Evolutionary conservation across 2,888 invertebrate species (phyloP), one percentile per base, ranked within the genome.

Genomic region (Barypeithes pellucidus): DNA sequence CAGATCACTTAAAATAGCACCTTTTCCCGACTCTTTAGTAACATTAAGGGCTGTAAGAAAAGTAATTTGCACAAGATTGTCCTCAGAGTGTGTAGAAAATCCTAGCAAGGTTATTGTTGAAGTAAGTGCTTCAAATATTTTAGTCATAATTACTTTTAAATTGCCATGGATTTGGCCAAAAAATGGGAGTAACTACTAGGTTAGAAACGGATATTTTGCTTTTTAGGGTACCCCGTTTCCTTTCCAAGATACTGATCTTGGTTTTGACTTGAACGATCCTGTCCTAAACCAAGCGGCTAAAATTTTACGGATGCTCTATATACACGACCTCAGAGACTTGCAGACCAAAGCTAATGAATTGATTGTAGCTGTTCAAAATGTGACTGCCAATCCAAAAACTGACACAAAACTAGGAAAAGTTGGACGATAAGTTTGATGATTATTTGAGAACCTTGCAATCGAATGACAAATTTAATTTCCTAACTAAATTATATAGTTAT

Each of bases 371-470:
- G 95, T 97, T 3, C 99, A 99, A 88, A 91, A 88, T 75, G 89
- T 99, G 1, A 99, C 99, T 0, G 98, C 98, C 3, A 94, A 99
- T 88, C 99, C 98, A 1, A 96, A 96, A 87, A 99, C 98, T 76
- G 97, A 99, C 84, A 95, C 97, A 0, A 93, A 92, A 84, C 88
- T 99, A 57, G 98, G 98, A 63, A 94, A 95, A 90, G 97, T 98
- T 79, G 98, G 98, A 76, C 87, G 86, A 81, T 91, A 87, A 86
- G 50, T 24, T 45, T 45, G 9, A 41, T 59, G 12, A 24, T 47
- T 69, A 52, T 52, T 33, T 9, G 8, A 16, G 7, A 36, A 39
- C 11, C 22, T 47, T 47, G 47, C 47, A 47, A 47, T 61, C 43
- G 14, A 43, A 41, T 61, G 41, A 39, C 39, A 41, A n/a, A n/a